These are phyloP conservation scores for Megaceryle alcyon DNA, from an alignment of 2,797 vertebrate genomes.

Conservation along the genomic window DNA sequence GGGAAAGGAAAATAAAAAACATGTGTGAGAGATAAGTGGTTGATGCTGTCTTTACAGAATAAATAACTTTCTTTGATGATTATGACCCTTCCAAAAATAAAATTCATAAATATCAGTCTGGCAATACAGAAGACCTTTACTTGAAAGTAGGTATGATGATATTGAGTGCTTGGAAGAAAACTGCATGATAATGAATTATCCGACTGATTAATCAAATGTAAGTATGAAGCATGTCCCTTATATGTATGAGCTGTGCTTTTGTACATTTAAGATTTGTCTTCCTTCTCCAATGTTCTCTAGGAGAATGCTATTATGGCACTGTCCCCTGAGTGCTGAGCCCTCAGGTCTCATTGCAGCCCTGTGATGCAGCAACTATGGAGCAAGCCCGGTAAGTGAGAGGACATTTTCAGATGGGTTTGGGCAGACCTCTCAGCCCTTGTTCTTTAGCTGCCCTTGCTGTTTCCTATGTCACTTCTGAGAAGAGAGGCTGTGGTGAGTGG, in stretches of 20 bases:
- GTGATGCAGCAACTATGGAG: background rate
- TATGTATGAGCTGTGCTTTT: background rate
- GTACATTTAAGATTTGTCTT: accelerated
- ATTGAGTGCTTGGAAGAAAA: background rate
- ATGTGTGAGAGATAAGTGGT: background rate
- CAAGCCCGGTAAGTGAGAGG: accelerated
- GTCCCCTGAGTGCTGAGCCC: accelerated
- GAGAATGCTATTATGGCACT: accelerated
- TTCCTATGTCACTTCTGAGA: background rate
- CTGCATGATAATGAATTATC: background rate
- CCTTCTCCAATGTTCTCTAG: too few relatives aligned
- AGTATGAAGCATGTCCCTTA: background rate
- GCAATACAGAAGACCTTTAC: background rate
- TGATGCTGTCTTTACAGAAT: background rate
- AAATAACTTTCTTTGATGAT: background rate
- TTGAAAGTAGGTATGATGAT: background rate
- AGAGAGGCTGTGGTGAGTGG: accelerated
- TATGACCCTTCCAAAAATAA: background rate
- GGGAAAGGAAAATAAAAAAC: background rate
- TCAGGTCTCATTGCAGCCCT: accelerated
- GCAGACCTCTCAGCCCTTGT: background rate
- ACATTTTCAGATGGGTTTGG: accelerated
- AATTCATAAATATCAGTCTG: background rate
- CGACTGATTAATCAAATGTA: background rate
- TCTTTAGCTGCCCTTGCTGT: background rate